phyloP scores from a whole-genome alignment of 2,888 invertebrate species.

The Noctua pronuba region DNA sequence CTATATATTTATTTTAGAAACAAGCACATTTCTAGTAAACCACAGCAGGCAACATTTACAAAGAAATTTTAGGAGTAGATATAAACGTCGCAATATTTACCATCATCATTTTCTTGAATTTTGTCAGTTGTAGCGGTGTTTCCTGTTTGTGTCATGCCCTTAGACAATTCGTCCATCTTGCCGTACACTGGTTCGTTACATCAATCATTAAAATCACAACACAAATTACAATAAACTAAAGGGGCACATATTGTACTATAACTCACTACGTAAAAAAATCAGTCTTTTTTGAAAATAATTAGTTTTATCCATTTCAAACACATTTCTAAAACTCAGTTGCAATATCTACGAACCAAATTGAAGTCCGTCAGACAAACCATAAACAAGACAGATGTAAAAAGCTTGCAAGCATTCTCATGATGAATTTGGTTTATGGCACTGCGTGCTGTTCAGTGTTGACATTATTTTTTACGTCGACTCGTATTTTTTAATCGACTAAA shows the following conservation, averaged over 20 bases:
- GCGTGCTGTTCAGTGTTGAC: not conserved
- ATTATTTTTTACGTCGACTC: not conserved
- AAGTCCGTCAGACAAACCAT: slow-evolving; percentile 75
- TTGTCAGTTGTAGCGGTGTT: slow-evolving; percentile 89
- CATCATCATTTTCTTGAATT: slow-evolving; percentile 87
- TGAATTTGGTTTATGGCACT: slow-evolving; percentile 26
- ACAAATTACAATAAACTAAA: slow-evolving; percentile 78
- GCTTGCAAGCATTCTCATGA: slow-evolving; percentile 31
- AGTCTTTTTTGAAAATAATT: slow-evolving; percentile 82
- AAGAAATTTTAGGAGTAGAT: not conserved
- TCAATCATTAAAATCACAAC: slow-evolving; percentile 88
- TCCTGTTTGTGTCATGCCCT: slow-evolving; percentile 90
- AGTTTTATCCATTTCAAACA: slow-evolving; percentile 84
- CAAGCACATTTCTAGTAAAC: not conserved
- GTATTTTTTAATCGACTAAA: slow-evolving; percentile 12
- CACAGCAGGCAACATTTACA: not conserved
- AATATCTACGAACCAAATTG: slow-evolving; percentile 77
- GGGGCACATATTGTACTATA: slow-evolving; percentile 79
- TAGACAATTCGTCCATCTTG: slow-evolving; percentile 91
- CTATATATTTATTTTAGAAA: slow-evolving; percentile 31
- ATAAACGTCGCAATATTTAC: slow-evolving; percentile 75
- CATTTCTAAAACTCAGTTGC: slow-evolving; percentile 81
- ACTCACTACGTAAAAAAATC: slow-evolving; percentile 76
- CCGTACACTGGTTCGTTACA: slow-evolving; percentile 89
- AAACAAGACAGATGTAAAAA: slow-evolving; percentile 52